Percentiles rank a stretch among this genome's conserved stretches.
Conservation (phyloP, 2,797 vertebrate species). For the Saguinus oedipus region DNA sequence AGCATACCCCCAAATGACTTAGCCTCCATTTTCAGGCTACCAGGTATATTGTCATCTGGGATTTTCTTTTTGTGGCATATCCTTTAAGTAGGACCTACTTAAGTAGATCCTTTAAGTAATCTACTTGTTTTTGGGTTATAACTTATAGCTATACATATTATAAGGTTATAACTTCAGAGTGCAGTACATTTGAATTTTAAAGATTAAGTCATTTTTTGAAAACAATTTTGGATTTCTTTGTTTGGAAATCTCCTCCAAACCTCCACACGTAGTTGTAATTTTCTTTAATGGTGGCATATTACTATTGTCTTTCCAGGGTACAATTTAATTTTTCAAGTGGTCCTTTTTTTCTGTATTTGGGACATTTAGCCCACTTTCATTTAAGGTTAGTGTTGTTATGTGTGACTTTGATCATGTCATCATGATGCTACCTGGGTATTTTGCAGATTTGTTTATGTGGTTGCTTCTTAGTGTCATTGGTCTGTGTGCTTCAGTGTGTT, state of each 20-base stretch:
- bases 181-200: background rate
- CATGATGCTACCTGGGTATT: too few relatives aligned
- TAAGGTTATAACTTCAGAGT: background rate
- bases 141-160: background rate
- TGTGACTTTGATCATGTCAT: too few relatives aligned
- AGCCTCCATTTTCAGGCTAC: background rate
- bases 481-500: too few relatives aligned
- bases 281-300: background rate
- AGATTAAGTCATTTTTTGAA: background rate
- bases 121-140: background rate
- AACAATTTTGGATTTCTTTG: background rate
- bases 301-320: background rate
- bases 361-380: too few relatives aligned
- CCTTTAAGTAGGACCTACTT: too few relatives aligned
- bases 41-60: background rate
- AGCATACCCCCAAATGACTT: background rate
- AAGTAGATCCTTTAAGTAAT: background rate
- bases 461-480: too few relatives aligned
- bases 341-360: background rate
- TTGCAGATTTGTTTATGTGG: too few relatives aligned
- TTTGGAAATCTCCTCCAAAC: background rate
- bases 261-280: background rate
- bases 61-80: background rate
- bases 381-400: too few relatives aligned
- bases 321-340: background rate